These are phyloP conservation scores for Allacma fusca DNA, from an alignment of 2,888 invertebrate genomes.

Conservation along the genomic window DNA sequence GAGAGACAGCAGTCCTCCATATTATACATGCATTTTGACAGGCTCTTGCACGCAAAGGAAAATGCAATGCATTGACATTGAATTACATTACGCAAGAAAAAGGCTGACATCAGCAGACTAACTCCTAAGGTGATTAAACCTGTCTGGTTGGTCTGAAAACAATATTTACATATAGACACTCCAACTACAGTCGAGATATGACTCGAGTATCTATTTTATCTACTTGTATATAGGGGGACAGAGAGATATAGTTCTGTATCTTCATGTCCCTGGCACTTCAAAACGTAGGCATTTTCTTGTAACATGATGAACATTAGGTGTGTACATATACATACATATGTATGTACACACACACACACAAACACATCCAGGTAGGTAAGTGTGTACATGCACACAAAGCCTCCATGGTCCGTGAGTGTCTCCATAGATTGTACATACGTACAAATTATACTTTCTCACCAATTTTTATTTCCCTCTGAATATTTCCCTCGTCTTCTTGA, in stretches of 20 bases:
- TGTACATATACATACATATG: neutral
- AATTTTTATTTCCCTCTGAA: neutral
- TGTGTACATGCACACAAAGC: neutral
- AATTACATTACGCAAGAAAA: neutral
- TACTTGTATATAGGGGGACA: no score
- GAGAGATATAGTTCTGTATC: no score
- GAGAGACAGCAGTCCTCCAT: no score
- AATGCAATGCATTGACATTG: slow-evolving; percentile 11
- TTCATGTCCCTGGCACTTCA: no score
- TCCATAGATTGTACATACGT: no score
- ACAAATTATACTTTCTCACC: slow-evolving; percentile 10
- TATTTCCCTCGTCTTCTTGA: neutral
- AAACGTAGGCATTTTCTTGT: no score
- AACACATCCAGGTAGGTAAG: neutral
- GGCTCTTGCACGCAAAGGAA: neutral
- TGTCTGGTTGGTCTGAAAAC: slow-evolving; percentile 20
- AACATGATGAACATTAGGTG: no score
- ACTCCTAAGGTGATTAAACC: slow-evolving; percentile 34
- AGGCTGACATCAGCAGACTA: slow-evolving; percentile 33
- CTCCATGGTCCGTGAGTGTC: no score
- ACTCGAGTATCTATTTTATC: no score
- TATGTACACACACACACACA: neutral
- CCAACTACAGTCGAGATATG: no score
- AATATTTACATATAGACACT: neutral
- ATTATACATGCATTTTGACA: neutral